Base-by-base conservation (phyloP, 2,113 vertebrate species). In the Grantiella picta region DNA sequence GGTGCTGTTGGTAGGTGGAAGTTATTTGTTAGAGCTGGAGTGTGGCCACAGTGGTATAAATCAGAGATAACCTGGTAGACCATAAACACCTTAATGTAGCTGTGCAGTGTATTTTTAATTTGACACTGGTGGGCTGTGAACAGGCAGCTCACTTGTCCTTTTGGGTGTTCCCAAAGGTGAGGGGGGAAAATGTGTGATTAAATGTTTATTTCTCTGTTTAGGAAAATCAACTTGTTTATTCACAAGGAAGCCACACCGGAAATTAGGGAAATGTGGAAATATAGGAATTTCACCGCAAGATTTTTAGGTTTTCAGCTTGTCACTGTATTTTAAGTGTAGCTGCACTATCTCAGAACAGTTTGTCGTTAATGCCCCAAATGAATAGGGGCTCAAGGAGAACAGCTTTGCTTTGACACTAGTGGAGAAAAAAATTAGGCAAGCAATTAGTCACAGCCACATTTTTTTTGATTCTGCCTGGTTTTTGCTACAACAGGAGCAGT, bases 1-100 rank as follows among this genome's bases (percentile, higher is more conserved):
- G 61, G 38, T 87, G 44, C 10, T 92, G 80, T 63, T 94, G 92
- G 82, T 73, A 81, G 86, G 81, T 82, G 71, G 57, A 87, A 87
- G 59, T 82, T 73, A 86, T 94, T 89, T 95, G 57, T 87, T 89
- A 16, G 42, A 50, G 59, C 31, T 89, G 63, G 80, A 66, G 23
- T 16, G 79, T 86, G 75, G 66, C 63, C 81, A 61, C 77, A 85
- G 77, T 33, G 71, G 35, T 84, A 57, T 82, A 87, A 94, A 65
- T 92, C 78, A 91, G 31, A 89, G 60, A 22, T n/a, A 87, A 89
- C 28, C 70, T 79, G 57, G 18, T 72, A 69, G 69, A 65, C 65
- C 42, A 78, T 66, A 61, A 94, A 35, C 33, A 45, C 28, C 8
- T 64, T 35, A 49, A 36, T 56, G 64, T 47, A n/a, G 29, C 35